Evolutionary conservation across 2,888 invertebrate species (phyloP), one percentile per base, ranked within the genome.

Genomic region (Notodonta dromedarius): DNA sequence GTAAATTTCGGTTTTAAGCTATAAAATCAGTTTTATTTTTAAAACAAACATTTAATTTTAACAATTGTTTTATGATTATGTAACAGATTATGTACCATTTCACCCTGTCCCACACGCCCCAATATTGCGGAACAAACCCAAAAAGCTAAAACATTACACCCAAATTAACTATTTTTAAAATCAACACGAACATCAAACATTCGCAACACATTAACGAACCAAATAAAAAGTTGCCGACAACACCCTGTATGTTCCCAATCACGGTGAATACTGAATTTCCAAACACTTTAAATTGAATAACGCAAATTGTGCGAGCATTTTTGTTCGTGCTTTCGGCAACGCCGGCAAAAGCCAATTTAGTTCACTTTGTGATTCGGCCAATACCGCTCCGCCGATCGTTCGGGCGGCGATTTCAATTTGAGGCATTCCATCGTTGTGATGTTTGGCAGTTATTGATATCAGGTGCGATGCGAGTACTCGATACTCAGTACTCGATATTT

Each of bases 281-380:
- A 59, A 70, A 64, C 64, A 63, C 61, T 73, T 63, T 62, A 57
- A 60, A 68, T 70, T 63, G 66, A 65, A 72, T 70, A 70, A 65
- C 56, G 63, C 57, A 66, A 67, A 72, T n/a, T n/a, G n/a, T 62
- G 55, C 60, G 24, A 44, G 55, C 57, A 39, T n/a, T 55, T 42
- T 60, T 48, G 52, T 51, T 60, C 55, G 61, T 66, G 69, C 69
- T 69, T 39, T 66, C 11, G 56, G 48, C 32, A 59, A 61, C 60
- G 62, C 63, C 69, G 67, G 69, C 68, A 78, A 81, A 78, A 69
- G 73, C 63, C 62, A 66, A 61, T 35, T 56, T 66, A 69, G 70
- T 73, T 70, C 78, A 70, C 76, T 81, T 80, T 80, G 78, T 76
- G 80, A 78, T 77, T 76, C 75, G 69, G 68, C 78, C 80, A 82